Percentiles rank a stretch among this genome's conserved stretches.
These are phyloP conservation scores for Aphis craccivora DNA, from an alignment of 1,140 invertebrate genomes.

Conservation along the genomic window DNA sequence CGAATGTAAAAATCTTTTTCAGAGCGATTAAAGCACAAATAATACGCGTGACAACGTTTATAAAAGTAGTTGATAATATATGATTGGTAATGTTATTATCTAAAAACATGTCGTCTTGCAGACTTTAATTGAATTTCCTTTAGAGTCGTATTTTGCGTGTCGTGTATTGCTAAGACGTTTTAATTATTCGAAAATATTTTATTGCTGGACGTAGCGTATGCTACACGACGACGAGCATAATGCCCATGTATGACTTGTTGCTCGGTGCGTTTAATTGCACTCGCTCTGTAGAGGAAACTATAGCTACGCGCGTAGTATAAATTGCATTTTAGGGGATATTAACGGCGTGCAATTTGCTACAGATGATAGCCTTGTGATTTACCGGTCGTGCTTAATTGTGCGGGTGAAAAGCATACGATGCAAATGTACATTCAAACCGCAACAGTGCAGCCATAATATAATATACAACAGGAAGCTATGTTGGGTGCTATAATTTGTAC, in stretches of 20 bases:
- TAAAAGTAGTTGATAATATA: neutral
- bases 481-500: neutral
- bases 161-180: neutral
- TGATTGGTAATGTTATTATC: neutral
- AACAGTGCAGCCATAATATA: neutral
- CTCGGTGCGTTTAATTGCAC: neutral
- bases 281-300: neutral
- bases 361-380: slow-evolving; percentile 34
- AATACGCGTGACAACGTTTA: neutral
- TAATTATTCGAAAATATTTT: slow-evolving; percentile 27
- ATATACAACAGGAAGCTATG: neutral
- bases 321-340: neutral
- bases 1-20: neutral
- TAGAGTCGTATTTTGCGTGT: neutral
- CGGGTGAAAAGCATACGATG: neutral
- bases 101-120: neutral
- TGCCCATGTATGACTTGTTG: slow-evolving; percentile 17
- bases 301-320: neutral
- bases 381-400: slow-evolving; percentile 32
- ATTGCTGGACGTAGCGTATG: neutral
- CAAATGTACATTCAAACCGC: slow-evolving; percentile 43
- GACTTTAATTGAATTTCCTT: neutral
- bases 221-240: neutral
- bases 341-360: slow-evolving; percentile 44
- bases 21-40: neutral